A percentile compares a stretch with the other conserved stretches of the same genome.
phyloP scores from a whole-genome alignment of 2,888 invertebrate genomes.

The Seira musarum region DNA sequence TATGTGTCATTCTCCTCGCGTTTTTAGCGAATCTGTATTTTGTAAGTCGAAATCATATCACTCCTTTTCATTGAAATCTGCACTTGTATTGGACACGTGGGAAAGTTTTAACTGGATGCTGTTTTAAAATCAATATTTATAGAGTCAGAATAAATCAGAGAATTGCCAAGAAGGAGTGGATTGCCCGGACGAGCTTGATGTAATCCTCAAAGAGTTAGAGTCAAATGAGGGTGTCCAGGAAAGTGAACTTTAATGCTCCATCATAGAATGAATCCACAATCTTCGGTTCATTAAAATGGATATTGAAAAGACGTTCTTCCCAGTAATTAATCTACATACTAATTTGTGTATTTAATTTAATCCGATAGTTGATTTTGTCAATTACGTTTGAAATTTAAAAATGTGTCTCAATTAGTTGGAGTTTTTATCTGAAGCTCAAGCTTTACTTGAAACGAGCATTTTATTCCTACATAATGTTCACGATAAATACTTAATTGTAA shows the following conservation, averaged over 20 bases:
- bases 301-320: too few relatives aligned
- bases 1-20: background rate
- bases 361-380: too few relatives aligned
- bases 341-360: too few relatives aligned
- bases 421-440: too few relatives aligned
- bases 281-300: too few relatives aligned
- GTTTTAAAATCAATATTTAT: background rate
- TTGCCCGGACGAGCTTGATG: constrained; percentile 26
- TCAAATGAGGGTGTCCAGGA: background rate
- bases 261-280: too few relatives aligned
- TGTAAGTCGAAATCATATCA: background rate
- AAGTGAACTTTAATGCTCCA: background rate
- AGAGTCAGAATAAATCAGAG: background rate
- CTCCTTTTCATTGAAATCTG: background rate
- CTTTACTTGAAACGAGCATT: too few relatives aligned
- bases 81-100: background rate
- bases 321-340: too few relatives aligned
- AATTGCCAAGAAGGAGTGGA: constrained; percentile 13
- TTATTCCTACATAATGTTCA: too few relatives aligned
- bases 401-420: too few relatives aligned
- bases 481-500: too few relatives aligned
- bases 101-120: background rate
- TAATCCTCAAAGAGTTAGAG: constrained; percentile 1
- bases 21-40: background rate
- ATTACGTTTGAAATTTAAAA: too few relatives aligned